These are phyloP conservation scores for Boulengerochromis microlepis DNA, from an alignment of 2,113 vertebrate genomes.

Conservation along the genomic window DNA sequence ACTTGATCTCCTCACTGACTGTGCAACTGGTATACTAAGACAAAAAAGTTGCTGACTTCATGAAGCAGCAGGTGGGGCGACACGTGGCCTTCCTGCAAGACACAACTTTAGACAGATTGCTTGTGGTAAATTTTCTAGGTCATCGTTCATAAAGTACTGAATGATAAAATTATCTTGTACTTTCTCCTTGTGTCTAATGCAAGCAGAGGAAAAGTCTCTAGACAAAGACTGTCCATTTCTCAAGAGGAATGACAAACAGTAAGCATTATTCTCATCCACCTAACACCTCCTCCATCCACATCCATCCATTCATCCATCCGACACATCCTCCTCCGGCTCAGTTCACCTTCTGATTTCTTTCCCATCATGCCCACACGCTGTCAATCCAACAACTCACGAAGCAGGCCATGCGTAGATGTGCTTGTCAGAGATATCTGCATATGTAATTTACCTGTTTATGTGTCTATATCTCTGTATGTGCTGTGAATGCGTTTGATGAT, in stretches of 20 bases:
- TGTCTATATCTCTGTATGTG: neutral
- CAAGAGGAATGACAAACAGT: neutral
- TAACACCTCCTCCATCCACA: neutral
- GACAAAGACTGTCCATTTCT: neutral
- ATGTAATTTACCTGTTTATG: neutral
- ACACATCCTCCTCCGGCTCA: neutral
- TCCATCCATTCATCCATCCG: neutral
- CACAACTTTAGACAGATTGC: neutral
- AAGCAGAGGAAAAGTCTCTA: neutral
- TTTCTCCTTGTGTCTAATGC: neutral
- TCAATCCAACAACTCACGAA: constrained; percentile 10
- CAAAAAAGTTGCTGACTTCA: neutral
- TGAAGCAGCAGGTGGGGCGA: neutral
- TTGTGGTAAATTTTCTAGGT: neutral
- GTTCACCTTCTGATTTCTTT: neutral
- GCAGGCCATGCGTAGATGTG: neutral
- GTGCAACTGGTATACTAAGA: neutral
- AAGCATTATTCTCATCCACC: neutral
- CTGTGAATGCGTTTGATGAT: neutral
- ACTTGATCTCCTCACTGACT: neutral
- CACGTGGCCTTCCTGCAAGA: neutral
- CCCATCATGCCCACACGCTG: constrained; percentile 7
- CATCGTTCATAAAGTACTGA: neutral
- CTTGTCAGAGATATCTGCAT: neutral
- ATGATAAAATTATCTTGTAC: neutral